Conservation (phyloP, 2,113 vertebrate species). For the Rhodinocichla rosea region DNA sequence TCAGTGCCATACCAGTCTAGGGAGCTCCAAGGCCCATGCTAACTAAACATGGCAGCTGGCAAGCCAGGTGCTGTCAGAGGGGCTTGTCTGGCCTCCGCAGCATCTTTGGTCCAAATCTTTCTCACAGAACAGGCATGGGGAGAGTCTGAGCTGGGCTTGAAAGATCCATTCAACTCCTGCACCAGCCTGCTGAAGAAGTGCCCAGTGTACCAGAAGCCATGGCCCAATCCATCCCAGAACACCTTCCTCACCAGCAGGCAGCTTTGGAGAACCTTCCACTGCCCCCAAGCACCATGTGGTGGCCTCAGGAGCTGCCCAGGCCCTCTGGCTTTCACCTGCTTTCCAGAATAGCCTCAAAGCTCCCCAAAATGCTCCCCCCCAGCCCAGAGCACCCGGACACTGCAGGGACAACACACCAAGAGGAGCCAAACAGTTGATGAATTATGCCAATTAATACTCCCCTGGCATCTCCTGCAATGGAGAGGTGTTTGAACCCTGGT, state of each 20-base stretch:
- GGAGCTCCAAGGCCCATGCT: neutral
- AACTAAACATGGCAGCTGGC: neutral
- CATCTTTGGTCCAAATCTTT: neutral
- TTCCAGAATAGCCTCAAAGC: neutral
- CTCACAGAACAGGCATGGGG: neutral
- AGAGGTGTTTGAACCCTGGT: conserved; percentile 36
- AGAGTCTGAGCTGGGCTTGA: neutral
- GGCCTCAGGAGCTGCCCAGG: neutral
- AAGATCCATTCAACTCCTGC: neutral
- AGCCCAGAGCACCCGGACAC: rapidly evolving
- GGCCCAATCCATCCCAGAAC: neutral
- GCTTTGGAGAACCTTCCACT: neutral
- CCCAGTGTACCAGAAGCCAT: neutral
- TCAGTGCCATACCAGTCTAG: neutral
- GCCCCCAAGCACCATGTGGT: rapidly evolving
- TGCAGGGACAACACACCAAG: rapidly evolving
- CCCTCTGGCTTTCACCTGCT: neutral
- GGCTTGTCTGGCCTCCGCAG: rapidly evolving
- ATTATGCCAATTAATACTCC: conserved; percentile 22
- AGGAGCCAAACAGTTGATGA: rapidly evolving
- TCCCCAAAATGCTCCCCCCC: neutral
- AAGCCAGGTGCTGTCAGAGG: neutral
- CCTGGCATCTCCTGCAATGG: rapidly evolving
- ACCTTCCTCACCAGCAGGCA: neutral
- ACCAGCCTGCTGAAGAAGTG: neutral